Conservation (phyloP, 1,140 invertebrate species). For the Hydropsyche tenuis region DNA sequence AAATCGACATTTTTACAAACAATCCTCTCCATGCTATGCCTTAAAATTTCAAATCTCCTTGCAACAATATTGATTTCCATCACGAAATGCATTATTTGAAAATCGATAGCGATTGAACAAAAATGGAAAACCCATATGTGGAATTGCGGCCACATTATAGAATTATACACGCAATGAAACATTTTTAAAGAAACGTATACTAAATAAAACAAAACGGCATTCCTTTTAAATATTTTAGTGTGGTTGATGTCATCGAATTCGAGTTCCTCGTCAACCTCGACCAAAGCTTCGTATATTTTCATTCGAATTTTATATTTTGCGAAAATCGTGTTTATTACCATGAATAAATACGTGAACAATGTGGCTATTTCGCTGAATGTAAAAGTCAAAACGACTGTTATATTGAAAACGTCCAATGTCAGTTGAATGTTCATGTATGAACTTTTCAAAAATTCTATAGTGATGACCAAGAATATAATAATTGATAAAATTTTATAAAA, state of each 20-base stretch:
- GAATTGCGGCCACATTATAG: background rate
- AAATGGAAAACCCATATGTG: background rate
- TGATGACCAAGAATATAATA: background rate
- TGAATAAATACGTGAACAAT: background rate
- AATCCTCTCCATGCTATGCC: background rate
- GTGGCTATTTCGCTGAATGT: background rate
- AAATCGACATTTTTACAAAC: background rate
- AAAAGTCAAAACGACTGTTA: background rate
- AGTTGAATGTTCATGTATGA: background rate
- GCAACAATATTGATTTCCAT: background rate
- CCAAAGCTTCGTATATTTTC: background rate
- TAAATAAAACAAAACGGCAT: background rate
- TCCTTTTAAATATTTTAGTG: background rate
- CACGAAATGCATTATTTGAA: background rate
- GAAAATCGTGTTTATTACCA: background rate
- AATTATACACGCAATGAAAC: background rate
- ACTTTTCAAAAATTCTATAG: background rate
- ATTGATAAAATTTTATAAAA: background rate
- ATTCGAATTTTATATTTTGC: background rate
- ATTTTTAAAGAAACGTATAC: background rate
- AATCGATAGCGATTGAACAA: background rate
- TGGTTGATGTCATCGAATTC: background rate
- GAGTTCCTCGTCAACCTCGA: background rate
- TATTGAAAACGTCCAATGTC: background rate
- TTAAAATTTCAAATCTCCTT: background rate